phyloP scores from a whole-genome alignment of 2,888 invertebrate species.

The Carpatolechia fugitivella region DNA sequence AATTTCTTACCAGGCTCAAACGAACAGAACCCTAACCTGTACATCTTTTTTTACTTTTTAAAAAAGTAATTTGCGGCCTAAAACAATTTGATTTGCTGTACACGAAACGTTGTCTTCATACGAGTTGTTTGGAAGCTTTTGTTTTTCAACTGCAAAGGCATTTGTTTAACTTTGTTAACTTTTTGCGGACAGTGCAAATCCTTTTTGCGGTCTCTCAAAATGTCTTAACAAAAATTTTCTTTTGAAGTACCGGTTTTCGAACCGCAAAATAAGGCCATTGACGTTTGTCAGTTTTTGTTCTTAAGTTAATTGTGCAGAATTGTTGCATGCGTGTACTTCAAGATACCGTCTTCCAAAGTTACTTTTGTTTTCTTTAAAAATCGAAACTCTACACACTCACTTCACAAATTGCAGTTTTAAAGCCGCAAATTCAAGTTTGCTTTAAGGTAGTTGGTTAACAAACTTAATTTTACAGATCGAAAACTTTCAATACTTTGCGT shows the following conservation, averaged over 20 bases:
- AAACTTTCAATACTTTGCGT: background rate
- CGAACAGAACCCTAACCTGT: conserved; percentile 39
- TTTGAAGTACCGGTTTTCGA: conserved; percentile 3
- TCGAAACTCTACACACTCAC: background rate
- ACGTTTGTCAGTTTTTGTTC: conserved; percentile 53
- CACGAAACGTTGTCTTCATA: conserved; percentile 18
- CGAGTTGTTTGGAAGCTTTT: background rate
- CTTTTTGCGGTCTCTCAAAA: conserved; percentile 16
- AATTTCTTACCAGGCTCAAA: conserved; percentile 69
- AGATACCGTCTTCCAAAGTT: conserved; percentile 37
- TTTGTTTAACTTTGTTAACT: conserved; percentile 1
- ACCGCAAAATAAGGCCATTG: conserved; percentile 23
- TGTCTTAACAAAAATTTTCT: conserved; percentile 14
- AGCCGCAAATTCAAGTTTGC: background rate
- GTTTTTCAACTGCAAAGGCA: conserved; percentile 14
- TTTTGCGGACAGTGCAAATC: background rate
- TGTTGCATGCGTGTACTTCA: conserved; percentile 62
- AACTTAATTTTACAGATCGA: background rate
- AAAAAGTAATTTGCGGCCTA: background rate
- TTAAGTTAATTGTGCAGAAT: conserved; percentile 69
- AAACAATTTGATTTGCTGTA: conserved; percentile 3
- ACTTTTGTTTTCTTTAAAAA: background rate
- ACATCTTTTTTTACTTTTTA: conserved; percentile 15
- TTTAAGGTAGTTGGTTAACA: background rate
- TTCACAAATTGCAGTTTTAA: background rate